Conservation (phyloP, 2,888 invertebrate species). For the Sericinus montela region DNA sequence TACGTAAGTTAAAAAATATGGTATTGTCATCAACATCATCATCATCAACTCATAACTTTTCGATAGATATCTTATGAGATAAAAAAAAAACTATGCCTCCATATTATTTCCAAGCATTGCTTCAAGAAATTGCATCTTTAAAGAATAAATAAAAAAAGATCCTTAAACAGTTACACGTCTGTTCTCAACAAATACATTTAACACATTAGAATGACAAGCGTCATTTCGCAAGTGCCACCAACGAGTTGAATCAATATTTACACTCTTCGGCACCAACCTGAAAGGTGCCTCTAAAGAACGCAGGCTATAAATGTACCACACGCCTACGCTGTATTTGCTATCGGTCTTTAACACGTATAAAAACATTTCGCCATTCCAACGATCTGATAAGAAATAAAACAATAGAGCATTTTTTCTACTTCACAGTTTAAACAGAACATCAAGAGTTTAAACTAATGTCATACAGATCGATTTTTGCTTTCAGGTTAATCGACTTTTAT, state of each 20-base stretch:
- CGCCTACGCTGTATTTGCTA: slow-evolving; percentile 29
- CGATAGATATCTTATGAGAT: too few relatives aligned
- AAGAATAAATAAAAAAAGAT: too few relatives aligned
- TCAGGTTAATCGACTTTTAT: too few relatives aligned
- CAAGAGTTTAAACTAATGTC: neutral
- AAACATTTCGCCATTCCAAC: slow-evolving; percentile 13
- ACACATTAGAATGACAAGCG: slow-evolving; percentile 22
- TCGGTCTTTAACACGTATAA: slow-evolving; percentile 24
- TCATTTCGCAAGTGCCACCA: slow-evolving; percentile 25
- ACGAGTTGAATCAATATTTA: slow-evolving; percentile 48
- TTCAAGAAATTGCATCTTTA: too few relatives aligned
- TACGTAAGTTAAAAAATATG: too few relatives aligned
- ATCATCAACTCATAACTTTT: too few relatives aligned
- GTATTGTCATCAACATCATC: too few relatives aligned
- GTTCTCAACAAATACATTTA: neutral
- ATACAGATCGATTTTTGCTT: too few relatives aligned
- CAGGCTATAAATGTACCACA: slow-evolving; percentile 22
- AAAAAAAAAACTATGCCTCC: too few relatives aligned
- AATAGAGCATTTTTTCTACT: slow-evolving; percentile 16
- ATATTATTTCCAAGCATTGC: too few relatives aligned
- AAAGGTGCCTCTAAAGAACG: slow-evolving; percentile 37
- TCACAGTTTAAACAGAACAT: slow-evolving; percentile 13
- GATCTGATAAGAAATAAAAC: slow-evolving; percentile 16
- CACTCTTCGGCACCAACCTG: slow-evolving; percentile 34
- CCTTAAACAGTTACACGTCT: neutral